Evolutionary conservation across 2,113 vertebrate genomes (phyloP), one percentile per base, ranked within the genome.

Genomic region (Pseudolaguvia tuberculata): DNA sequence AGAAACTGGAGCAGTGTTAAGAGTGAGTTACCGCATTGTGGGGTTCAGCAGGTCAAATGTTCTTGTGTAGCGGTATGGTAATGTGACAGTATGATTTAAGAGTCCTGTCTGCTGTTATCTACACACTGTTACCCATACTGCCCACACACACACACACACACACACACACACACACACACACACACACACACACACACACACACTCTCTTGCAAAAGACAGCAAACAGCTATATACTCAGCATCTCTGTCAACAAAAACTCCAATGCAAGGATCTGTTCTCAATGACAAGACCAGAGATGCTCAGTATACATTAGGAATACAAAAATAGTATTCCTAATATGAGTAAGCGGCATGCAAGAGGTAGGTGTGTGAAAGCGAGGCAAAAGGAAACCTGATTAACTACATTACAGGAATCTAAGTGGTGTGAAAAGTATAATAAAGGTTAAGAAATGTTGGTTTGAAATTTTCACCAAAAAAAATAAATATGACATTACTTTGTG

Each of bases 81-180:
- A 86, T 78, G 83, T 87, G 87, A 87, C 88, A 89, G 74, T 50
- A 79, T 89, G 87, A 90, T 89, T 89, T 86, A 90, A 59, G 83
- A 80, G 74, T 72, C 17, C 81, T 85, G 87, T 85, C 84, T 15
- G 31, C 76, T 39, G 83, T 87, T 88, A 89, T 91, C 88, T 88
- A 12, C 62, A 79, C 31, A 50, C 58, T 50, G 50, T 81, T 85
- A 82, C 86, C 85, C 70, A 73, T 80, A 62, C 78, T 57, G 12
- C 27, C 77, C 77, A 66, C 80, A 50, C 72, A 69, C 81, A 84
- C 83, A 85, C 21, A n/a, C n/a, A n/a, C n/a, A n/a, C n/a, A n/a
- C n/a, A n/a, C n/a, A n/a, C n/a, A n/a, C n/a, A n/a, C n/a, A n/a
- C n/a, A n/a, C n/a, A n/a, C n/a, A n/a, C n/a, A n/a, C n/a, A n/a